Conservation (phyloP, 2,797 vertebrate species). For the Novumbra hubbsi region DNA sequence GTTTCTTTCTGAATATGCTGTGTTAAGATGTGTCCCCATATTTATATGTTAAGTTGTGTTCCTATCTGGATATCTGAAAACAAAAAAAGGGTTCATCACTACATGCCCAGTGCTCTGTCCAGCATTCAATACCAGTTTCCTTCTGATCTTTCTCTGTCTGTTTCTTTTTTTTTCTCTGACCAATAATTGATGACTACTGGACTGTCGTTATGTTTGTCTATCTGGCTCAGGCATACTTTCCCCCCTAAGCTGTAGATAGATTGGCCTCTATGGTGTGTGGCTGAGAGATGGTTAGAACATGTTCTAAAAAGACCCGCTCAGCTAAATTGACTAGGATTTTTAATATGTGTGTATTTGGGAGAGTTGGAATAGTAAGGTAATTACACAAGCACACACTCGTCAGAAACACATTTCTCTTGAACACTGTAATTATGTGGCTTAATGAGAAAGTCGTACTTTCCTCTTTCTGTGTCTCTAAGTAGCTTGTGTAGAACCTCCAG, state of each 20-base stretch:
- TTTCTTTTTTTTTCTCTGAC: not conserved
- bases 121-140: not conserved
- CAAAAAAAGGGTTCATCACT: not conserved
- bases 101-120: not conserved
- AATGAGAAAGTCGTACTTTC: not conserved
- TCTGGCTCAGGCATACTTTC: not conserved
- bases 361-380: not conserved
- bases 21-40: not conserved
- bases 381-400: not conserved
- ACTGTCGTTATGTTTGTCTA: not conserved
- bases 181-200: not conserved
- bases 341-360: not conserved
- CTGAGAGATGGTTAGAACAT: not conserved
- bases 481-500: not conserved
- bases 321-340: not conserved
- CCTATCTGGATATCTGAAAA: not conserved
- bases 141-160: not conserved
- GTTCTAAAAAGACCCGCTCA: not conserved
- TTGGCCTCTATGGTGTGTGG: not conserved
- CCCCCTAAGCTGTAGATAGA: not conserved
- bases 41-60: not conserved
- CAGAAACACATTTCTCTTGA: not conserved
- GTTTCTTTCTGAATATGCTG: not conserved
- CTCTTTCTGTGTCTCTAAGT: not conserved
- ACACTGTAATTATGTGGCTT: not conserved